Conservation (phyloP, 2,888 invertebrate genomes). For the Chirona hameri region DNA sequence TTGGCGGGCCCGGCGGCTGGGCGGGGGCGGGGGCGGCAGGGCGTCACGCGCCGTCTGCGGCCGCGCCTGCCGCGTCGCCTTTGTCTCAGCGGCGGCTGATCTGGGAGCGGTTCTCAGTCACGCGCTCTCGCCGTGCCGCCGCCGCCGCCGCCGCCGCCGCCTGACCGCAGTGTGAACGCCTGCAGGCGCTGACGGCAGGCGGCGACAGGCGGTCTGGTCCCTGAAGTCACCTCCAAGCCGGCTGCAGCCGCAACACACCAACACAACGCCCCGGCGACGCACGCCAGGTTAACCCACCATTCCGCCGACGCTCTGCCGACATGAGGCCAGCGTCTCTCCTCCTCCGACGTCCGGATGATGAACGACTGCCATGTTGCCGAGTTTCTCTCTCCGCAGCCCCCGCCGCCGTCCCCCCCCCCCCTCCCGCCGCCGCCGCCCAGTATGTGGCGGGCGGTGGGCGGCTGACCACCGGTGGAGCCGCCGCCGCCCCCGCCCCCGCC, state of each 20-base stretch:
- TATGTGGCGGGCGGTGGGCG: neutral
- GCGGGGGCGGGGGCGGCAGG: neutral
- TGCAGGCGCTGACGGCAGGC: neutral
- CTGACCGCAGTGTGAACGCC: neutral
- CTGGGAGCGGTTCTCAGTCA: neutral
- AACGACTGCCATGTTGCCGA: neutral
- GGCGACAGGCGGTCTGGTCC: neutral
- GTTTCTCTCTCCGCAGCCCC: neutral
- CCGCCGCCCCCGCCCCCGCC: neutral
- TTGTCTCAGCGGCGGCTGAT: neutral
- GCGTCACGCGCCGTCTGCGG: neutral
- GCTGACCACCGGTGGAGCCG: neutral
- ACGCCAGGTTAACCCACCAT: too few relatives aligned
- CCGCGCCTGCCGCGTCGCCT: neutral
- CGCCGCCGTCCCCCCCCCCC: neutral
- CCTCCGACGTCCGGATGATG: neutral
- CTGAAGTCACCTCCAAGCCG: neutral
- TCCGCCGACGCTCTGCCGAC: too few relatives aligned
- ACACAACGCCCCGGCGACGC: too few relatives aligned
- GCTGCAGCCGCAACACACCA: too few relatives aligned
- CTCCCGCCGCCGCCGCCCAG: neutral
- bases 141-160: slow-evolving; percentile 4
- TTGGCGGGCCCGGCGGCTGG: slow-evolving; percentile 3
- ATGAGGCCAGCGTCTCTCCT: neutral
- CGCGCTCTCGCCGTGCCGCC: neutral